phyloP scores from a whole-genome alignment of 2,113 vertebrate genomes.

The Trichechus manatus region DNA sequence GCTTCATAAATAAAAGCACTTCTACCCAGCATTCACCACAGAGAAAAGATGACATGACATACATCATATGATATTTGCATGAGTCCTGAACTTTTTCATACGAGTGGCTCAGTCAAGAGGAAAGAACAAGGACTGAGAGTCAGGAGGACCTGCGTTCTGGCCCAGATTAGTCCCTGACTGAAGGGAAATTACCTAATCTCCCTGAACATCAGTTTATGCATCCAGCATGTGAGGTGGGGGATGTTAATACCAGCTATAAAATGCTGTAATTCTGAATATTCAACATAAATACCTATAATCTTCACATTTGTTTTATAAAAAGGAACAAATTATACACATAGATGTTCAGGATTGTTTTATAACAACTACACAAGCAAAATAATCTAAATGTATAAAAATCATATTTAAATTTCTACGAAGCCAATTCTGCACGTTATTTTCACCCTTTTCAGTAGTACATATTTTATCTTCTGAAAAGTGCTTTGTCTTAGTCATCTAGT shows the following conservation, averaged over 20 bases:
- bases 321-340: too few species aligned
- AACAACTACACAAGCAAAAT: background rate
- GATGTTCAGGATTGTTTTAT: background rate
- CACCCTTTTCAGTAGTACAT: background rate
- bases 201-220: background rate
- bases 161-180: background rate
- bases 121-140: background rate
- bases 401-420: too few species aligned
- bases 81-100: too few species aligned
- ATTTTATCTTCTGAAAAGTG: background rate
- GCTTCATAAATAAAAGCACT: background rate
- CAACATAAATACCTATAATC: background rate
- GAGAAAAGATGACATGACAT: background rate
- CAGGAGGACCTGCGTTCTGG: background rate
- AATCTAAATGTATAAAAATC: background rate
- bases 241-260: background rate
- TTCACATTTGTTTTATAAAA: background rate
- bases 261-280: background rate
- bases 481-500: too few species aligned
- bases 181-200: background rate
- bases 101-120: too few species aligned
- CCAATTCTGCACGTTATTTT: background rate
- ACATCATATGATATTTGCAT: too few species aligned
- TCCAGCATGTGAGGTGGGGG: background rate
- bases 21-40: background rate